Evolutionary conservation across 2,797 vertebrate species (phyloP), one percentile per base, ranked within the genome.

Genomic region (Myoxocephalus aenaeus): DNA sequence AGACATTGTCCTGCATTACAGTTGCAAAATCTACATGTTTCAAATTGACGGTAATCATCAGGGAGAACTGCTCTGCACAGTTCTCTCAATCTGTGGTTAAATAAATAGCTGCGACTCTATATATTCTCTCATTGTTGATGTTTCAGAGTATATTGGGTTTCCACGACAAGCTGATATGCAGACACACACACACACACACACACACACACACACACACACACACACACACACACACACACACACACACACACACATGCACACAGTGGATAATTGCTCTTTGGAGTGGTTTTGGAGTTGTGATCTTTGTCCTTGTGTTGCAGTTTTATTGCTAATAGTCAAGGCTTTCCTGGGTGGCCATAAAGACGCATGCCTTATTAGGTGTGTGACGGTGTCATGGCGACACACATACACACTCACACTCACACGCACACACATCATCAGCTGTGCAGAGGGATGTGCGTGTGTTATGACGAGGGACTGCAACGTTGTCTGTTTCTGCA

Each of bases 121-220:
- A 0, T 38, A 34, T 12, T 58, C 46, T 29, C 68, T 71, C 65
- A 69, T 73, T 81, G 74, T 62, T 84, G 70, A 68, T 70, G 61
- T 73, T 63, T 84, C 48, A 46, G 67, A 46, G 48, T 81, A 85
- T 81, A 84, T 72, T 73, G 40, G 22, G 25, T 81, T 81, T 84
- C 56, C 71, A 78, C 18, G 17, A 1, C 9, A 29, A 71, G 27
- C 34, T 63, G 34, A 78, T 73, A 68, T 27, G n/a, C 57, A 72
- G 10, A 48, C 34, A 42, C 17, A 67, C 61, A 65, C n/a, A 54
- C 50, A 62, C 50, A 53, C 34, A 51, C 9, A 27, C 20, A 38
- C 22, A 20, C 12, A 38, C 56, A 50, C 12, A 59, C 6, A 53
- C 18, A 36, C 64, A 40, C 7, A 59, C 29, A 59, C 58, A 61